Evolutionary conservation across 1,140 invertebrate genomes (phyloP), one percentile per base, ranked within the genome.

Genomic region (Calliphora vicina): DNA sequence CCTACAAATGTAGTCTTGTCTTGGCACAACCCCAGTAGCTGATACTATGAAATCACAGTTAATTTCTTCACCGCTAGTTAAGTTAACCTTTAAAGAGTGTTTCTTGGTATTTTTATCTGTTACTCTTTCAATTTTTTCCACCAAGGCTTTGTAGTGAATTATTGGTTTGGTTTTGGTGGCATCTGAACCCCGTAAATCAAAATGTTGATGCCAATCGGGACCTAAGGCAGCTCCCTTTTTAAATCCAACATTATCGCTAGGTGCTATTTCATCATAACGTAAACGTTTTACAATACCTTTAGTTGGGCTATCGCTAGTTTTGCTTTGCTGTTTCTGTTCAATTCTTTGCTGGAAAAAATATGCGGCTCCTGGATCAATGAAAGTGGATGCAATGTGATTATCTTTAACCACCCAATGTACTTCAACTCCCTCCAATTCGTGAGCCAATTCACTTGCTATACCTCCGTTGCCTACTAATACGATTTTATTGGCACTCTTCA

Each of bases 351-450:
- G 93, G 86, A 99, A 97, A 92, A 99, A 99, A 92, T 98, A 94
- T 8, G 97, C 96, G 26, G 98, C 98, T n/a, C 97, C 98, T 23
- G 96, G 94, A 93, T 99, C 98, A 50, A 99, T 94, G 92, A 99
- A 99, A 13, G 97, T 96, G 25, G 97, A 94, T 10, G 96, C 95
- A 86, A 99, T 97, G 84, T 97, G 96, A 85, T 95, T 93, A 92
- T 99, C 97, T 91, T 97, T 98, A 13, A 99, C 95, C 0, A 96
- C 94, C 99, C 99, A 99, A 43, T 98, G 91, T 27, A 99, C 94
- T 87, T 98, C 94, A 81, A 97, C 93, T 25, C 95, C 94, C 89
- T 94, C 92, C 20, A 98, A 93, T 88, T 98, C 96, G 90, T 98
- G 94, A 83, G 97, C 95, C 85, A 99, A 92, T 93, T 99, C 98